These are phyloP conservation scores for Epicauta chinensis DNA, from an alignment of 1,140 invertebrate genomes.

Conservation along the genomic window DNA sequence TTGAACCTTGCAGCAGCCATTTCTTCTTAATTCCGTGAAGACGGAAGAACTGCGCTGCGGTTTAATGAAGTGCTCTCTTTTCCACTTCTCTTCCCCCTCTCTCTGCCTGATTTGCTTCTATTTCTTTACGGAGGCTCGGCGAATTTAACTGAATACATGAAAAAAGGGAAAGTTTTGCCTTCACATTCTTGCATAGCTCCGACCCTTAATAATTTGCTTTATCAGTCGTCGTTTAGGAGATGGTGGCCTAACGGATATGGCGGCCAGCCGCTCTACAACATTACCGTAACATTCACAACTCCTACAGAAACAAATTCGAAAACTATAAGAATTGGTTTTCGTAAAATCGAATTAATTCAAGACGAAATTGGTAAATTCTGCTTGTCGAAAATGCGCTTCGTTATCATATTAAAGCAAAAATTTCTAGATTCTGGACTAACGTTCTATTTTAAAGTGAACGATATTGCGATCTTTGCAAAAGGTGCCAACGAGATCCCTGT, in stretches of 20 bases:
- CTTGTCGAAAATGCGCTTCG: conserved; percentile 34
- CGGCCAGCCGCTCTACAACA: conserved; percentile 83
- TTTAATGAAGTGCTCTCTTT: too few relatives aligned
- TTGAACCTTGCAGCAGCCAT: too few relatives aligned
- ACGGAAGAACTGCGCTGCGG: too few relatives aligned
- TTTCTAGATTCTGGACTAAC: conserved; percentile 56
- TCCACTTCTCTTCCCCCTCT: too few relatives aligned
- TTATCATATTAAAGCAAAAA: background rate
- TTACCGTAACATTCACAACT: conserved; percentile 50
- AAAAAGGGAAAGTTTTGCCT: too few relatives aligned
- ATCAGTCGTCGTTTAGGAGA: conserved; percentile 48
- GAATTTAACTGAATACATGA: too few relatives aligned
- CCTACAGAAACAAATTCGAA: conserved; percentile 42
- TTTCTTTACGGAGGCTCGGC: too few relatives aligned
- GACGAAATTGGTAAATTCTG: conserved; percentile 49
- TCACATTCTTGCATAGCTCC: too few relatives aligned
- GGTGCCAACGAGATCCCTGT: conserved; percentile 95
- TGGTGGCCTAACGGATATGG: conserved; percentile 98
- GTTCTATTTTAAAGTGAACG: conserved; percentile 90
- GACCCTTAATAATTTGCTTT: background rate
- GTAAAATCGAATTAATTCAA: conserved; percentile 76
- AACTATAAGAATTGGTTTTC: conserved; percentile 69
- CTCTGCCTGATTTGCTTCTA: too few relatives aligned
- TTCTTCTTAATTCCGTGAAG: too few relatives aligned
- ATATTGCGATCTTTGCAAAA: conserved; percentile 86